phyloP scores from a whole-genome alignment of 2,113 vertebrate species.

The Xenus cinereus region DNA sequence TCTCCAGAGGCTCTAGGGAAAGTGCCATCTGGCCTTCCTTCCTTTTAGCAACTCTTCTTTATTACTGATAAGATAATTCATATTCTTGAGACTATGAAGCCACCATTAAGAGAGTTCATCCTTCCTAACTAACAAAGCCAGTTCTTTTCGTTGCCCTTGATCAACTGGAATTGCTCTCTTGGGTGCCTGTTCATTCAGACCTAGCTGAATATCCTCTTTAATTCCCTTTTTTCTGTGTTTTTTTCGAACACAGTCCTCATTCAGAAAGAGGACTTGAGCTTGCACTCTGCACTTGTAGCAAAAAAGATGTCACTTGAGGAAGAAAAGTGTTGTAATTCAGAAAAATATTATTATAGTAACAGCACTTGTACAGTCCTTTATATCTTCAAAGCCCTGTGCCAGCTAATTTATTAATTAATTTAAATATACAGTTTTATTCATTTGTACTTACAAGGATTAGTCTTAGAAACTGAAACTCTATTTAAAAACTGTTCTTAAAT shows the following conservation, averaged over 20 bases:
- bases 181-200: not conserved
- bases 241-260: not conserved
- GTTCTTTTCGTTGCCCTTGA: not conserved
- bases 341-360: slow-evolving; percentile 22
- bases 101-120: not conserved
- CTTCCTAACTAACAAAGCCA: slow-evolving; percentile 7
- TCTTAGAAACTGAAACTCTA: not conserved
- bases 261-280: not conserved
- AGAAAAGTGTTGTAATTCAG: not conserved
- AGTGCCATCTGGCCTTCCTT: slow-evolving; percentile 8
- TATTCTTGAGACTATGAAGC: not conserved
- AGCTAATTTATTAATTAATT: slow-evolving; percentile 21
- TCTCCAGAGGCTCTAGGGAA: not conserved
- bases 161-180: not conserved
- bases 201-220: not conserved
- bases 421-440: not conserved
- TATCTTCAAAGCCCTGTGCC: not conserved
- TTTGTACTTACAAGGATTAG: not conserved
- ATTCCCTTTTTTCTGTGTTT: not conserved
- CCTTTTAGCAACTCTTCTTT: slow-evolving; percentile 6
- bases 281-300: not conserved
- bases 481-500: not conserved
- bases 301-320: not conserved
- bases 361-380: not conserved
- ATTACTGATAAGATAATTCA: slow-evolving; percentile 1